Conservation (phyloP, 2,888 invertebrate genomes). For the Spicauda simplicius region DNA sequence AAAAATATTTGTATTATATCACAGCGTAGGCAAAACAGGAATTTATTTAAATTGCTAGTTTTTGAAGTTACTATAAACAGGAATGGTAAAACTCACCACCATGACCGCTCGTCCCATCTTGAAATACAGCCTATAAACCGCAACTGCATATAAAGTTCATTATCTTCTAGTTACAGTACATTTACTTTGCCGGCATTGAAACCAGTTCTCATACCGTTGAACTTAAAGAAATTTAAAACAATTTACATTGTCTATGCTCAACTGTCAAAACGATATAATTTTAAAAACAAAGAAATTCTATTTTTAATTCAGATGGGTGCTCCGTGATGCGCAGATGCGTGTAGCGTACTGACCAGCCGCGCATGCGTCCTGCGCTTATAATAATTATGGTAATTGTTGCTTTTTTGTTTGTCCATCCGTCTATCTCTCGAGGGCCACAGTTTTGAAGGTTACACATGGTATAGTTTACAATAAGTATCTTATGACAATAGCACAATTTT, state of each 20-base stretch:
- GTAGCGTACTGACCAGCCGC: slow-evolving; percentile 62
- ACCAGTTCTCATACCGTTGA: slow-evolving; percentile 51
- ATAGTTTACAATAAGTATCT: not conserved
- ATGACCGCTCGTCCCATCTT: slow-evolving; percentile 55
- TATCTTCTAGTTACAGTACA: slow-evolving; percentile 40
- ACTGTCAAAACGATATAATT: slow-evolving; percentile 35
- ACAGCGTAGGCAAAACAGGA: not conserved
- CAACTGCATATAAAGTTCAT: slow-evolving; percentile 58
- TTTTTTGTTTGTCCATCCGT: slow-evolving; percentile 74
- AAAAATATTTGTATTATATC: no score
- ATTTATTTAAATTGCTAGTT: not conserved
- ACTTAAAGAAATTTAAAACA: slow-evolving; percentile 36
- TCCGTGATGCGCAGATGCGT: slow-evolving; percentile 54
- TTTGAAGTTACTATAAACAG: not conserved
- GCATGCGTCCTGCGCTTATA: slow-evolving; percentile 70
- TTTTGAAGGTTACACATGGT: slow-evolving; percentile 61
- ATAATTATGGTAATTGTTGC: slow-evolving; percentile 74
- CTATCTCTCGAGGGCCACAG: slow-evolving; percentile 48
- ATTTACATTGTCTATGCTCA: slow-evolving; percentile 47
- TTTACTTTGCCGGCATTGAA: slow-evolving; percentile 50
- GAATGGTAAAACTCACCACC: slow-evolving; percentile 52
- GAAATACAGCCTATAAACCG: slow-evolving; percentile 39
- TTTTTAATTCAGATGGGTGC: slow-evolving; percentile 33
- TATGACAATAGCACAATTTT: not conserved
- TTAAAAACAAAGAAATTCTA: slow-evolving; percentile 39